These are phyloP conservation scores for Sclerurus mexicanus DNA, from an alignment of 2,113 vertebrate genomes.

Conservation along the genomic window DNA sequence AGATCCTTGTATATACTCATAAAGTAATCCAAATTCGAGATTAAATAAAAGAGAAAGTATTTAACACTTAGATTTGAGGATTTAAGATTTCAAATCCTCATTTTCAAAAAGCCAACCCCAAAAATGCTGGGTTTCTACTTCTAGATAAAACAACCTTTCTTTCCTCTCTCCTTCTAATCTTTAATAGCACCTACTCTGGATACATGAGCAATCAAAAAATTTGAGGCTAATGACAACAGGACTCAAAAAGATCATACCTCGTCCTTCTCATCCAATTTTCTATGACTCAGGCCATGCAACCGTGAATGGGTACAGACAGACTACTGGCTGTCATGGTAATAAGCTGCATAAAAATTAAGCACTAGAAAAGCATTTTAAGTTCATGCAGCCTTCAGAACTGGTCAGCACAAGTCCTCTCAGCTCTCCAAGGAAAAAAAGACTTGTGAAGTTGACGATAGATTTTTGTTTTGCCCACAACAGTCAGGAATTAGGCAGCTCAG, in stretches of 20 bases:
- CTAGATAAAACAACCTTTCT: background rate
- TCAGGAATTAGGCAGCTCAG: background rate
- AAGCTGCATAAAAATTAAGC: background rate
- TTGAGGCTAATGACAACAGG: background rate
- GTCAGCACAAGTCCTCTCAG: background rate
- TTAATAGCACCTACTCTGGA: background rate
- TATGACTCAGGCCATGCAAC: background rate
- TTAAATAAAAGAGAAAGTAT: background rate
- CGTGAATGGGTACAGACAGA: background rate
- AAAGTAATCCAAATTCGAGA: background rate
- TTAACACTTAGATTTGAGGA: background rate
- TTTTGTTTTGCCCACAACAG: accelerated
- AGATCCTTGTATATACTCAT: background rate
- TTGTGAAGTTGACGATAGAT: background rate
- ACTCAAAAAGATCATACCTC: background rate
- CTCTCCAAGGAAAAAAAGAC: background rate
- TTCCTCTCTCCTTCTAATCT: background rate
- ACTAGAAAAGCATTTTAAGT: background rate
- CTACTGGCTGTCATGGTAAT: background rate
- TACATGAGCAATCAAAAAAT: background rate
- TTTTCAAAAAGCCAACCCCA: background rate
- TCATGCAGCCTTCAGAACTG: background rate
- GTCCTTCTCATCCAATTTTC: background rate
- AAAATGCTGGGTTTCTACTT: background rate
- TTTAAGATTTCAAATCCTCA: background rate